phyloP scores from a whole-genome alignment of 2,797 vertebrate genomes.

The Saguinus oedipus region DNA sequence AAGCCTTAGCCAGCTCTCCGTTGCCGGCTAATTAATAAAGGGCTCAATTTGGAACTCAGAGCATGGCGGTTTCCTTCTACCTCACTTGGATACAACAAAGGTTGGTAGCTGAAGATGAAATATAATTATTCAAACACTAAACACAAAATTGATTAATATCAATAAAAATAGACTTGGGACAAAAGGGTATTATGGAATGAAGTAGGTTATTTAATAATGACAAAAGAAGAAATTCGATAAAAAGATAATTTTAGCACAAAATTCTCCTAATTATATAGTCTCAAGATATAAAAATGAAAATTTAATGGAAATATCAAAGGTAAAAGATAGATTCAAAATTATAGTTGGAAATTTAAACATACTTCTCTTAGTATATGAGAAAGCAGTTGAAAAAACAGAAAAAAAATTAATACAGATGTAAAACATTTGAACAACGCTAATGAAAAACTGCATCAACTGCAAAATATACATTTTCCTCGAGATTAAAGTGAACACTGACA shows the following conservation, averaged over 20 bases:
- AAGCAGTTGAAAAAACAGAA: background rate
- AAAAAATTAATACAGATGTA: background rate
- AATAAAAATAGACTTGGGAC: background rate
- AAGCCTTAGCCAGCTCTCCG: too few species aligned
- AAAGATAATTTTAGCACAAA: background rate
- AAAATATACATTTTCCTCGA: background rate
- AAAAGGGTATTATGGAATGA: background rate
- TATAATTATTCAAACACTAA: background rate
- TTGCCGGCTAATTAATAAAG: too few species aligned
- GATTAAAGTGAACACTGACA: background rate
- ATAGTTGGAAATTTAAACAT: background rate
- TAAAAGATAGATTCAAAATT: background rate
- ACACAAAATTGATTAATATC: background rate
- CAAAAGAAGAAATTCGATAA: background rate
- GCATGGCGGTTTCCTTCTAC: too few species aligned
- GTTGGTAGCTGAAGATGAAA: background rate
- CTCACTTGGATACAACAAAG: too few species aligned
- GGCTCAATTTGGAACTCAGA: too few species aligned
- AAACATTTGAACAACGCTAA: background rate
- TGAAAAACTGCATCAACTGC: background rate
- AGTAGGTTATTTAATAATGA: background rate
- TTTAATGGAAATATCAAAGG: background rate
- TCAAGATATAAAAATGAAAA: background rate
- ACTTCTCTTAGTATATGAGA: background rate
- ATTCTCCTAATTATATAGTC: background rate